phyloP scores from a whole-genome alignment of 2,888 invertebrate genomes.

The Caenorhabditis sp. region DNA sequence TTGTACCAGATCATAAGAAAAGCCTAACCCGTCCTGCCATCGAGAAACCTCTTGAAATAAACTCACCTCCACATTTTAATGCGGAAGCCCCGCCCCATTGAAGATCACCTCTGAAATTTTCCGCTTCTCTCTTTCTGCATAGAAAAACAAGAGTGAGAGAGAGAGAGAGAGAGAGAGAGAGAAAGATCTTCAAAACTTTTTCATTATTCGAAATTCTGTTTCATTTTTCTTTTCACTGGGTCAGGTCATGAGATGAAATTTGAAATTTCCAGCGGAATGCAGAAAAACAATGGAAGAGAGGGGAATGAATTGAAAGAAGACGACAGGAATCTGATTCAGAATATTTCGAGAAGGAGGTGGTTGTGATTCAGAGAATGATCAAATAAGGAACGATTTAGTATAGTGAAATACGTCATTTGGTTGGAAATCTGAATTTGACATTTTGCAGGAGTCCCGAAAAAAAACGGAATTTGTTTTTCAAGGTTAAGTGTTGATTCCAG shows the following conservation, averaged over 20 bases:
- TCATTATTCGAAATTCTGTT: slow-evolving; percentile 40
- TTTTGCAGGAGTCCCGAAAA: not conserved
- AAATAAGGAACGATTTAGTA: slow-evolving; percentile 26
- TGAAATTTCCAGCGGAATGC: slow-evolving; percentile 42
- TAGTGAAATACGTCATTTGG: slow-evolving; percentile 25
- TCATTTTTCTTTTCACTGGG: not conserved
- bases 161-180: not conserved
- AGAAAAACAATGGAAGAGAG: slow-evolving; percentile 46
- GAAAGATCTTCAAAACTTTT: slow-evolving; percentile 29
- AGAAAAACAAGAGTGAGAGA: not conserved
- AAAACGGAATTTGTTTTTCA: not conserved
- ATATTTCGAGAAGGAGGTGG: slow-evolving; percentile 1
- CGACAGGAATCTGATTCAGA: slow-evolving; percentile 13
- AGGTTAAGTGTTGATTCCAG: no score
- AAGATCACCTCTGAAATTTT: slow-evolving; percentile 6
- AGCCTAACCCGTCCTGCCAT: no score
- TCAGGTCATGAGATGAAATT: slow-evolving; percentile 26
- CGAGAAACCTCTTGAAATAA: not conserved
- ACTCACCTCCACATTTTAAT: not conserved
- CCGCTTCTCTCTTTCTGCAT: not conserved
- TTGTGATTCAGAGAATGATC: slow-evolving; percentile 32
- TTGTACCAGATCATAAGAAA: not conserved
- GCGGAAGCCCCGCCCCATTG: slow-evolving; percentile 4
- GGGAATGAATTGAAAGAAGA: not conserved
- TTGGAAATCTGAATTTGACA: not conserved